phyloP scores from a whole-genome alignment of 1,140 invertebrate species.

The Bombus balteatus region DNA sequence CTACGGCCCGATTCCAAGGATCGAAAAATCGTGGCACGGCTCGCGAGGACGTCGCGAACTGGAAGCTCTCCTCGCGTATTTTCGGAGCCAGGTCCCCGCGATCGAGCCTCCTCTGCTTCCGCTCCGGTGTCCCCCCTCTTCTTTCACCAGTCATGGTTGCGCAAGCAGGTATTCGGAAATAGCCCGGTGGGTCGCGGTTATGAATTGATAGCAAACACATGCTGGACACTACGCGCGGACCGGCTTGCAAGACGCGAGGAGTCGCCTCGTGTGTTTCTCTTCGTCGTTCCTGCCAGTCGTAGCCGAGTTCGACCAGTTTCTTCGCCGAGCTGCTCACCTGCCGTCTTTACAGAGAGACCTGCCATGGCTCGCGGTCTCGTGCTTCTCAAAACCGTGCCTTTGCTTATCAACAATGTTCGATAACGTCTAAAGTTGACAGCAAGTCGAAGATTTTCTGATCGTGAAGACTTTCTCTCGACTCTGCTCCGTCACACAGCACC shows the following conservation, averaged over 20 bases:
- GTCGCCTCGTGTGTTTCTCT: neutral
- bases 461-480: too few species aligned
- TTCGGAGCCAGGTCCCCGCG: constrained; percentile 52
- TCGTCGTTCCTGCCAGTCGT: neutral
- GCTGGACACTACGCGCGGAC: constrained; percentile 66
- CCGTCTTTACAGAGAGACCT: neutral
- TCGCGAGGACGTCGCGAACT: constrained; percentile 4
- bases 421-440: neutral
- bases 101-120: constrained; percentile 14
- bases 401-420: neutral
- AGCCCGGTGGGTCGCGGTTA: constrained; percentile 70
- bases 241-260: constrained; percentile 21
- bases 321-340: constrained; percentile 16
- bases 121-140: neutral
- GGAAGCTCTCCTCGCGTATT: constrained; percentile 47
- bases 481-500: neutral
- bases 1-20: too few species aligned
- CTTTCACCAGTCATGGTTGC: constrained; percentile 49
- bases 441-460: neutral
- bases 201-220: constrained; percentile 80
- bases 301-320: constrained; percentile 2
- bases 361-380: neutral
- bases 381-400: neutral
- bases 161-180: constrained; percentile 76
- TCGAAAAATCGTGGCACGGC: neutral